Conservation (phyloP, 2,113 vertebrate species). For the Bothrops jararaca region DNA sequence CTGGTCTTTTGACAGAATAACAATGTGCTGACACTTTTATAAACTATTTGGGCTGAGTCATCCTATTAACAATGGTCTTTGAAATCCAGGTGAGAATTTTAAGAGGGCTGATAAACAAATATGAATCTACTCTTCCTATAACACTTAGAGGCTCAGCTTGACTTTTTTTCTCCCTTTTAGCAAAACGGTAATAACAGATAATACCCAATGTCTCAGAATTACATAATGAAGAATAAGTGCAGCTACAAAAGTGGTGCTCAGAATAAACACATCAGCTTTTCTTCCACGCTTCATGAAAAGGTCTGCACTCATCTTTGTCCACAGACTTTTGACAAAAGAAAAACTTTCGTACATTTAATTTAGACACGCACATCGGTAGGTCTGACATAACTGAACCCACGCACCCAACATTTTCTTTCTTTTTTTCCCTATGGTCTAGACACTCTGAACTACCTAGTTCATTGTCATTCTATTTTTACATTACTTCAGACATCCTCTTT, state of each 20-base stretch:
- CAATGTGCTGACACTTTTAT: neutral
- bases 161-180: neutral
- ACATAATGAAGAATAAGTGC: slow-evolving; percentile 34
- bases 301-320: neutral
- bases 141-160: slow-evolving; percentile 16
- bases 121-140: neutral
- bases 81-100: neutral
- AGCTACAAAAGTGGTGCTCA: slow-evolving; percentile 5
- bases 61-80: neutral
- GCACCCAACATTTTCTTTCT: neutral
- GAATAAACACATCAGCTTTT: slow-evolving; percentile 32
- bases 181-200: neutral
- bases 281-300: slow-evolving; percentile 25
- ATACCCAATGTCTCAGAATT: slow-evolving; percentile 43
- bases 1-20: neutral
- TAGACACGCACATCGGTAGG: neutral
- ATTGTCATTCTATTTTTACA: neutral
- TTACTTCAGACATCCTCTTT: neutral
- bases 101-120: slow-evolving; percentile 13
- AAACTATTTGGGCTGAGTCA: slow-evolving; percentile 16
- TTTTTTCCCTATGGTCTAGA: fast-evolving
- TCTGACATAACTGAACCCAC: neutral
- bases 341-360: neutral
- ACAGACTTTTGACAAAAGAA: slow-evolving; percentile 11
- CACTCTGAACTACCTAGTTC: neutral